Base-by-base conservation (phyloP, 2,888 invertebrate genomes). In the Ptilodon capucinus region DNA sequence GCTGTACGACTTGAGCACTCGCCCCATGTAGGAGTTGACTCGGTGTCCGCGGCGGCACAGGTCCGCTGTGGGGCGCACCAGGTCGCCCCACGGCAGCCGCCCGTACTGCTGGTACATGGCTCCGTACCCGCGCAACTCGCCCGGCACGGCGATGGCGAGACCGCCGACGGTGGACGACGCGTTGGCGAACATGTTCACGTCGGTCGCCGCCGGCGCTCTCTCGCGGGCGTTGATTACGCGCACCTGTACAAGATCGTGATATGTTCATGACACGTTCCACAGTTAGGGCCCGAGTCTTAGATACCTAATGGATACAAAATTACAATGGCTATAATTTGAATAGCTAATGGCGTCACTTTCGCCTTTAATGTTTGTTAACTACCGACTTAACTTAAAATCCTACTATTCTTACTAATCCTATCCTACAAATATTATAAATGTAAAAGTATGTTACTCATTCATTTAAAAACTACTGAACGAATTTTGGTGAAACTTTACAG, bases 81-180 rank as follows among this genome's bases (percentile, higher is more conserved):
- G 86, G 0, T 94, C 93, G 38, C 81, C 81, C 98, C 98, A 99
- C 0, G 93, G 92, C 41, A 98, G 84, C 52, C 91, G 92, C 0
- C 97, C 97, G 75, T 94, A 97, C 87, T 58, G 92, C 56, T 93
- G 82, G 83, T 97, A 94, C 28, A 97, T 93, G 48, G 92, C 93
- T 93, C 95, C 95, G 79, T 97, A 97, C 1, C 98, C 98, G 46
- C 93, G 88, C 13, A 98, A 80, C 83, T 98, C 98, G 7, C 97
- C 97, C 0, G 98, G 98, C n/a, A 98, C 95, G 11, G 95, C 98
- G 11, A 96, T 93, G 0, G 97, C 93, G 61, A 94, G 82, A 0
- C 94, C 95, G 58, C 94, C 95, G 88, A 81, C 76, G 45, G 79
- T 83, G 4, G 89, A 84, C 0, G 91, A 92, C 3, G 88, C 83